A percentile compares a stretch with the other conserved stretches of the same genome.
These are phyloP conservation scores for Ectemnius cavifrons DNA, from an alignment of 2,888 invertebrate genomes.

Conservation along the genomic window DNA sequence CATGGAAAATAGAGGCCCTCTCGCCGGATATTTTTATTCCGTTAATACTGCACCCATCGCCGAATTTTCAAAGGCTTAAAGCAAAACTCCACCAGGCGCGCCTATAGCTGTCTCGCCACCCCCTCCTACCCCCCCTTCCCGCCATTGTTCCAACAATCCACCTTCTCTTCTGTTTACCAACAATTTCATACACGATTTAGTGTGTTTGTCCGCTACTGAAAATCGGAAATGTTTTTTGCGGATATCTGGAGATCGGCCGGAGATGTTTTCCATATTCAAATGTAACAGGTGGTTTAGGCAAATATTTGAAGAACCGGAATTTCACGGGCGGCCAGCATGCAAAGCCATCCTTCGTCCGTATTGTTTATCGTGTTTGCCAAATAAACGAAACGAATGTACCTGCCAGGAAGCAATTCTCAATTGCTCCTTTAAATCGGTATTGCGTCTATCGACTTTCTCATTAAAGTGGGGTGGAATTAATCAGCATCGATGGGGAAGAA, in stretches of 20 bases:
- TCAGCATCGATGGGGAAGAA: no score
- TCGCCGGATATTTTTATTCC: conserved; percentile 34
- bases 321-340: conserved; percentile 8
- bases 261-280: background rate
- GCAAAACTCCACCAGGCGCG: background rate
- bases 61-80: conserved; percentile 27
- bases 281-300: conserved; percentile 21
- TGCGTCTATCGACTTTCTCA: conserved; percentile 12
- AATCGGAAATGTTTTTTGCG: background rate
- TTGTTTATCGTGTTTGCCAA: conserved; percentile 43
- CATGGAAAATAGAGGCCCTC: conserved; percentile 49
- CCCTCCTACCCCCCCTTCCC: background rate
- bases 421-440: conserved; percentile 50
- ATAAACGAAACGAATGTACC: conserved; percentile 40
- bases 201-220: background rate
- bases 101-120: background rate
- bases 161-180: background rate
- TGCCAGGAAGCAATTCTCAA: conserved; percentile 38
- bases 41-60: conserved; percentile 23
- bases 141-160: background rate
- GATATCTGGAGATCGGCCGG: background rate
- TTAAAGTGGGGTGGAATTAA: no score
- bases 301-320: conserved; percentile 6
- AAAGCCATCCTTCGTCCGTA: conserved; percentile 25
- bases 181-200: background rate